Conservation (phyloP, 2,113 vertebrate species). For the Mormoops blainvillei region DNA sequence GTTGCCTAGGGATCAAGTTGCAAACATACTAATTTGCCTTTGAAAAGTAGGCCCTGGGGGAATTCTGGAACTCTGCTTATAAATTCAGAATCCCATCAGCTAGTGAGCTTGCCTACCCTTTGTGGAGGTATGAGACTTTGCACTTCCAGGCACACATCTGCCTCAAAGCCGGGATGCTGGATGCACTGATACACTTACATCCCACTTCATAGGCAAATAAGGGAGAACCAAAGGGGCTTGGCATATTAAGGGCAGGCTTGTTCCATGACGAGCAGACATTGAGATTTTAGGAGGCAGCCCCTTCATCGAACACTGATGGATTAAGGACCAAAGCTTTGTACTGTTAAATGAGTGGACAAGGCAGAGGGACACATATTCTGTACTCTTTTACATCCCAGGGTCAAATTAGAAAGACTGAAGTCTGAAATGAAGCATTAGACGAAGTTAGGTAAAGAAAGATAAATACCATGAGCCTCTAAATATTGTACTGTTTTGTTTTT, state of each 20-base stretch:
- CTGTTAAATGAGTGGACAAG: neutral
- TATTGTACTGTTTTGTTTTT: neutral
- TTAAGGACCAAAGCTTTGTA: constrained; percentile 53
- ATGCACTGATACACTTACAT: constrained; percentile 40
- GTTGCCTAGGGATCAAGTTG: constrained; percentile 77
- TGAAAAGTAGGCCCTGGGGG: constrained; percentile 77
- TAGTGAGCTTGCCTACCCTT: constrained; percentile 47
- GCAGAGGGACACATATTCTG: constrained; percentile 1
- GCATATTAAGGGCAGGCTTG: constrained; percentile 45
- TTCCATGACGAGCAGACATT: constrained; percentile 1
- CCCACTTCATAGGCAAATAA: constrained; percentile 72
- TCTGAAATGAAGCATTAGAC: neutral
- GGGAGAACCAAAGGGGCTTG: constrained; percentile 47
- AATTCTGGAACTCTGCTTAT: constrained; percentile 76
- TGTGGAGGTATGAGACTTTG: constrained; percentile 74
- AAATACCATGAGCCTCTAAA: neutral
- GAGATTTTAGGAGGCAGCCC: constrained; percentile 29
- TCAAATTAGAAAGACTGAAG: neutral
- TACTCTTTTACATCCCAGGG: neutral
- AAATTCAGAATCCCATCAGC: constrained; percentile 71
- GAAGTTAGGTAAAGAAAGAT: neutral
- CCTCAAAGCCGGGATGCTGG: constrained; percentile 47
- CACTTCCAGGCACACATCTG: constrained; percentile 70
- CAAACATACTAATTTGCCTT: constrained; percentile 78
- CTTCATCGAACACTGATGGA: constrained; percentile 41